These are phyloP conservation scores for Melanotus villosus DNA, from an alignment of 2,888 invertebrate species.

Conservation along the genomic window DNA sequence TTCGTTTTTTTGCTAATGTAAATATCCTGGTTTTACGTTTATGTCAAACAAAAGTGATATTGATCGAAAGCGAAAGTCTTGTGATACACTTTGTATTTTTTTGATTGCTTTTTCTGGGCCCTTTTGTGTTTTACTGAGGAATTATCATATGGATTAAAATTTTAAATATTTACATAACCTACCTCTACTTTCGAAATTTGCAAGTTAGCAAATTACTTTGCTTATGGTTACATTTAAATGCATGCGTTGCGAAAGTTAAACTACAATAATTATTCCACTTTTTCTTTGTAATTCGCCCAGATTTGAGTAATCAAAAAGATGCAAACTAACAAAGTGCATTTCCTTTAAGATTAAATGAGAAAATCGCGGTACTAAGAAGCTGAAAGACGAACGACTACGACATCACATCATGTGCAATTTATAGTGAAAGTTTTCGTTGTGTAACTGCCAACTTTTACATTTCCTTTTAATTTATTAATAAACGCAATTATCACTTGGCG, in stretches of 20 bases:
- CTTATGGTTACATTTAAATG: too few relatives aligned
- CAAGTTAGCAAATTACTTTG: conserved; percentile 8
- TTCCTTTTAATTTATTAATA: conserved; percentile 49
- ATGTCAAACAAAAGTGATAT: not conserved
- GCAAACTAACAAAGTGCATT: not conserved
- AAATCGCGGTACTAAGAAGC: not conserved
- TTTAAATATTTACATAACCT: conserved; percentile 38
- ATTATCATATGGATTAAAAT: not conserved
- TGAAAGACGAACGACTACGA: conserved; percentile 25
- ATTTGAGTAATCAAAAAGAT: not conserved
- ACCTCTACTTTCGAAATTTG: conserved; percentile 40
- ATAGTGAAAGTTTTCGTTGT: conserved; percentile 50
- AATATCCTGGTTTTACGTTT: not conserved
- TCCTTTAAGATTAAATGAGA: conserved; percentile 15
- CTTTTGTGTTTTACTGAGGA: not conserved
- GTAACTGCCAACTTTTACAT: conserved; percentile 48
- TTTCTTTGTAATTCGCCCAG: too few relatives aligned
- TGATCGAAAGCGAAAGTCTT: not conserved
- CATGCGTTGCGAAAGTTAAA: too few relatives aligned
- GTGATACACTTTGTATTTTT: not conserved
- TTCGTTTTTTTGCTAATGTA: not conserved
- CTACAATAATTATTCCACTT: too few relatives aligned
- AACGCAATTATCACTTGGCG: conserved; percentile 22
- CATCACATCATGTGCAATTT: conserved; percentile 47
- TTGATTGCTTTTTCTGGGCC: not conserved